Conservation (phyloP, 2,888 invertebrate species). For the Aleiodes alternator region DNA sequence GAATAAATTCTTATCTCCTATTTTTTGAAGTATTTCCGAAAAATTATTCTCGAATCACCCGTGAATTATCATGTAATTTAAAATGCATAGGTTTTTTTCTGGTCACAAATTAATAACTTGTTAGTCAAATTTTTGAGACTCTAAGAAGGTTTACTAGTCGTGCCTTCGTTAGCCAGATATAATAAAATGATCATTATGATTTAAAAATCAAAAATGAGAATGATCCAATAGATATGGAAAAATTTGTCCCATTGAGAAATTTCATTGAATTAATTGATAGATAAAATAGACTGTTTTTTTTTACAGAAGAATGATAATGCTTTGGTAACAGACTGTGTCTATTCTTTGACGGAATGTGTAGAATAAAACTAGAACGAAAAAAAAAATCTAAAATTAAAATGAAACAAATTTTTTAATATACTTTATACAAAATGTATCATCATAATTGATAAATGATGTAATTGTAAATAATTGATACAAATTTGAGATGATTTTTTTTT, state of each 20-base stretch:
- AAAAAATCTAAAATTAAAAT: not conserved
- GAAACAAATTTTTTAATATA: conserved; percentile 18
- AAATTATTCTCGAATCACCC: not conserved
- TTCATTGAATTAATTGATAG: no score
- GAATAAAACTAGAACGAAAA: not conserved
- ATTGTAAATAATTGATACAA: conserved; percentile 16
- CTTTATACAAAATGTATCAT: conserved; percentile 22
- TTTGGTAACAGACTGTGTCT: no score
- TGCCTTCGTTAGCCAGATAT: conserved; percentile 10
- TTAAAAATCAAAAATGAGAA: not conserved
- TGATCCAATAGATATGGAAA: not conserved
- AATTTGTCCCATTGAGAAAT: no score
- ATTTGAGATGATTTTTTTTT: conserved; percentile 2
- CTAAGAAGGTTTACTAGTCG: conserved; percentile 7
- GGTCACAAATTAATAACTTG: not conserved
- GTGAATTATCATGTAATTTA: not conserved
- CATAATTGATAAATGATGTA: conserved; percentile 16
- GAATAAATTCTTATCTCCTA: no score
- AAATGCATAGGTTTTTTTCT: not conserved
- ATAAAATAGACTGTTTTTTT: no score
- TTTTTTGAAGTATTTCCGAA: not conserved
- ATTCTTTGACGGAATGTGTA: no score
- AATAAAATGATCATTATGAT: not conserved
- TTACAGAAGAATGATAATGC: no score
- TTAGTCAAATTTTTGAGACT: not conserved